Base-by-base conservation (phyloP, 1,140 invertebrate genomes). In the Piezodorus guildinii region DNA sequence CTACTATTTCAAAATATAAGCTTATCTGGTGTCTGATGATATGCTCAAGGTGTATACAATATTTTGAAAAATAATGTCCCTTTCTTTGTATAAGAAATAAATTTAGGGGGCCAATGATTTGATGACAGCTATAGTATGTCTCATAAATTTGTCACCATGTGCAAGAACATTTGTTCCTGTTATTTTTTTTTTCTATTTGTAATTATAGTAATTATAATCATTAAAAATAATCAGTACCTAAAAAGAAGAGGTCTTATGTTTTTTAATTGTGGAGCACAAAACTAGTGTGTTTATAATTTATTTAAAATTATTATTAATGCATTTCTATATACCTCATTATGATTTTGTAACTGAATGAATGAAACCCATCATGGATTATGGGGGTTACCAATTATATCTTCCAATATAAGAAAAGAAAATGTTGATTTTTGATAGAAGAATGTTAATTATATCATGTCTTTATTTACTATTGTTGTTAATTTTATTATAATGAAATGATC, bases 241-340 rank as follows among this genome's bases (percentile, higher is more conserved):
- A 25, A 27, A 56, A 3, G 27, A 56, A 56, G 14, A 5, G 52
- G 17, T 16, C 17, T 3, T 23, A 27, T 56, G 15, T 25, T 56
- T 56, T 21, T 56, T 56, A 5, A 25, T 23, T 56, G 23, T 23
- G 19, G 15, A 56, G 52, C 19, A 16, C 15, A 39, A 39, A 39
- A 39, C 12, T 39, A 10, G 34, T 39, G 34, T 39, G 34, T 39
- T 39, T 10, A 8, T 39, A 39, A 39, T 39, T 39, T 39, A 39
- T 10, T 12, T 39, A 39, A 39, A 39, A 39, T 39, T 39, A 39
- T 39, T 39, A 39, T 39, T 39, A 39, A 39, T 39, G 34, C 34
- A 39, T 39, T 39, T 56, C 23, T 56, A 56, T 56, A 56, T 56
- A 56, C 52, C 52, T 56, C 52, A 56, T 56, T 56, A 56, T 23